phyloP scores from a whole-genome alignment of 1,140 invertebrate species.

The Pseudomyrmex pallidus region DNA sequence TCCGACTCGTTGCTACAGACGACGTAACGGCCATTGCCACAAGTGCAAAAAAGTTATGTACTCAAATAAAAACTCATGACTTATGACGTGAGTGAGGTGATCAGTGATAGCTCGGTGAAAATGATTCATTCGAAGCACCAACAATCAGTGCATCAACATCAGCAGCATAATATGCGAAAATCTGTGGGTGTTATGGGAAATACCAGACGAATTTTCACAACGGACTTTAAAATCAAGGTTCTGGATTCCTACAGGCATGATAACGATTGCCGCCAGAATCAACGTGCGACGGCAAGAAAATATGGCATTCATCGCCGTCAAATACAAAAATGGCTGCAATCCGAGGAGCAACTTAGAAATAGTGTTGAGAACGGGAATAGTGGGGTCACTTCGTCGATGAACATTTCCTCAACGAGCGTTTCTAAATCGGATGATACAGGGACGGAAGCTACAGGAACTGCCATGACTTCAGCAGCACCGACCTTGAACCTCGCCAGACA shows the following conservation, averaged over 20 bases:
- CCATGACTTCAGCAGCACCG: constrained; percentile 78
- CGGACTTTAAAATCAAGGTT: constrained; percentile 94
- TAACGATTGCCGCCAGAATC: constrained; percentile 93
- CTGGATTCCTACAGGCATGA: constrained; percentile 93
- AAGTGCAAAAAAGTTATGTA: constrained; percentile 65
- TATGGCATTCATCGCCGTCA: constrained; percentile 94
- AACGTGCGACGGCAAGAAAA: constrained; percentile 93
- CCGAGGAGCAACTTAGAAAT: constrained; percentile 90
- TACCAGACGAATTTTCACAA: constrained; percentile 92
- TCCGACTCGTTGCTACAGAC: constrained; percentile 79
- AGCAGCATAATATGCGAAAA: constrained; percentile 82
- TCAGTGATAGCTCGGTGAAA: constrained; percentile 79
- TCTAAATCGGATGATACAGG: constrained; percentile 60
- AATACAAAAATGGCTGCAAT: constrained; percentile 95
- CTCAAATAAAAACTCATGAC: constrained; percentile 83
- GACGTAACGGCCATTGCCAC: constrained; percentile 60
- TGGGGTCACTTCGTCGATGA: constrained; percentile 56
- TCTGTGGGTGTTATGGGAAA: constrained; percentile 87
- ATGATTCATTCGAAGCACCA: constrained; percentile 85
- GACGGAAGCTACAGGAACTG: constrained; percentile 61
- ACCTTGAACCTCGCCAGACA: constrained; percentile 86
- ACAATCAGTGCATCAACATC: constrained; percentile 80
- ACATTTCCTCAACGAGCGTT: constrained; percentile 56
- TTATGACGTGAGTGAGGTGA: constrained; percentile 83
- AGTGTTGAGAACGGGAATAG: constrained; percentile 84